phyloP scores from a whole-genome alignment of 1,140 invertebrate genomes.

The Hyles euphorbiae region DNA sequence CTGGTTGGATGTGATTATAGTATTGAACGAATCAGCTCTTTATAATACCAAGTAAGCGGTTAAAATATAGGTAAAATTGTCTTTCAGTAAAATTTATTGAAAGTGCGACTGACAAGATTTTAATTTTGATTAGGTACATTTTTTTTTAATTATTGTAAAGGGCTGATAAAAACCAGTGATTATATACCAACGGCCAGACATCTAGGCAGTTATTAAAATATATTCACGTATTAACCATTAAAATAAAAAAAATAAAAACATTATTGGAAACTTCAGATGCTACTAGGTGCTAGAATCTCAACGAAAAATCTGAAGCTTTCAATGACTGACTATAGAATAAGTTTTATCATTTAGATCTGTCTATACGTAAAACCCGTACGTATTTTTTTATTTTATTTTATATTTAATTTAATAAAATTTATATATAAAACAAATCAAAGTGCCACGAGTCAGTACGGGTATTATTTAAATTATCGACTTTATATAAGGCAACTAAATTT shows the following conservation, averaged over 20 bases:
- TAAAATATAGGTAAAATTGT: too few relatives aligned
- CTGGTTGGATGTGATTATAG: too few relatives aligned
- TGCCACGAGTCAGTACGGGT: constrained; percentile 64
- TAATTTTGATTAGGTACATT: too few relatives aligned
- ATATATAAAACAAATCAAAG: constrained; percentile 27
- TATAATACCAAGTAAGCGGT: too few relatives aligned
- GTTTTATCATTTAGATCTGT: constrained; percentile 54
- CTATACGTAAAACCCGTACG: constrained; percentile 42
- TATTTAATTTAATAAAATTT: constrained; percentile 25
- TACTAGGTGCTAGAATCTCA: constrained; percentile 61
- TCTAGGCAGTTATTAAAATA: constrained; percentile 1
- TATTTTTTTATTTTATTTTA: constrained; percentile 26
- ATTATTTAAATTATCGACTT: constrained; percentile 16
- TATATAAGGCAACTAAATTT: too few relatives aligned
- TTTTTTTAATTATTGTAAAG: too few relatives aligned
- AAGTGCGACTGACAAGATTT: too few relatives aligned
- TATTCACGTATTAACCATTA: constrained; percentile 10
- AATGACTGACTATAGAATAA: constrained; percentile 57
- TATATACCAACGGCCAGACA: too few relatives aligned
- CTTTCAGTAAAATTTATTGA: too few relatives aligned
- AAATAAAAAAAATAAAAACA: constrained; percentile 15
- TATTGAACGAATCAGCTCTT: too few relatives aligned
- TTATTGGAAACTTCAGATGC: constrained; percentile 68
- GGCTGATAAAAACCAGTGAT: too few relatives aligned
- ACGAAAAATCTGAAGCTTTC: constrained; percentile 60